phyloP scores from a whole-genome alignment of 2,888 invertebrate genomes.

The Rhyacophila evoluta region DNA sequence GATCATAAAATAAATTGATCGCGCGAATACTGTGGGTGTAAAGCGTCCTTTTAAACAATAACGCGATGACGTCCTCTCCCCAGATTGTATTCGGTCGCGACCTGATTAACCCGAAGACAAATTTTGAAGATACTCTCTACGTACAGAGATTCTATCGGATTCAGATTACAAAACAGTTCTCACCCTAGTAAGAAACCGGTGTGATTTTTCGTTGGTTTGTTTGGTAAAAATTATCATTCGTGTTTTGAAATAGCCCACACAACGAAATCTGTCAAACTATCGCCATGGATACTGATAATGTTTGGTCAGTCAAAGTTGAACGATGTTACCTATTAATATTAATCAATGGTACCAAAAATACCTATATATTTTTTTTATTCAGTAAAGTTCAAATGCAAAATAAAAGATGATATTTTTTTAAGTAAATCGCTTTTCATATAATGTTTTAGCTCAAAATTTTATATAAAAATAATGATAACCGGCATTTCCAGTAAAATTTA shows the following conservation, averaged over 20 bases:
- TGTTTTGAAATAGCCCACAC: constrained; percentile 39
- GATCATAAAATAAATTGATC: constrained; percentile 35
- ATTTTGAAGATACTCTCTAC: not conserved
- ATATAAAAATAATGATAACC: too few species aligned
- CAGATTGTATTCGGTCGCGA: constrained; percentile 29
- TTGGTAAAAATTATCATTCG: constrained; percentile 25
- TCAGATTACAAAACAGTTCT: not conserved
- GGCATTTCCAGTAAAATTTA: too few species aligned
- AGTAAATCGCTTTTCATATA: too few species aligned
- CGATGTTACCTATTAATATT: not conserved
- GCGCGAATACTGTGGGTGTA: constrained; percentile 38
- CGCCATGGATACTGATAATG: constrained; percentile 45
- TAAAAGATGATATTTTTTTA: too few species aligned
- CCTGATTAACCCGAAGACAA: constrained; percentile 30
- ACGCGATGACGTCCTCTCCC: constrained; percentile 38
- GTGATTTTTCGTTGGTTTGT: not conserved
- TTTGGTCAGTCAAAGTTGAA: constrained; percentile 17
- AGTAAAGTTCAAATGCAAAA: too few species aligned
- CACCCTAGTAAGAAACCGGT: not conserved
- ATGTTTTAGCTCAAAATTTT: too few species aligned
- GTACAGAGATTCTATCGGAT: not conserved
- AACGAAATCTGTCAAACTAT: constrained; percentile 50
- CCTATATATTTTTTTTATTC: too few species aligned
- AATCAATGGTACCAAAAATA: not conserved
- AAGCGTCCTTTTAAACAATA: constrained; percentile 31